Percentiles rank a stretch among this genome's conserved stretches.
These are phyloP conservation scores for Rhopalosiphum maidis DNA, from an alignment of 1,140 invertebrate species.

Conservation along the genomic window DNA sequence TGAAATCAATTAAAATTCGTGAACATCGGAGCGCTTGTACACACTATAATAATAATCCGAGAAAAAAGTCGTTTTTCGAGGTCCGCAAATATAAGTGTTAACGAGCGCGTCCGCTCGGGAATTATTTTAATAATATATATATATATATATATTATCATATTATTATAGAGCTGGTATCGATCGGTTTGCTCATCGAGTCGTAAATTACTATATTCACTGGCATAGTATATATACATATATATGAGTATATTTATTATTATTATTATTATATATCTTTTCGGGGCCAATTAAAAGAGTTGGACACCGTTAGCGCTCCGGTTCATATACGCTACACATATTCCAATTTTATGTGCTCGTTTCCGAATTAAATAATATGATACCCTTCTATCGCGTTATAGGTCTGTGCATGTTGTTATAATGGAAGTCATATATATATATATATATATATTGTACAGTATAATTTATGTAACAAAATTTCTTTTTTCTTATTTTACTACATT, in stretches of 20 bases:
- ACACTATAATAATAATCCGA: neutral
- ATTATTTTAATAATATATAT: neutral
- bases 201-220: neutral
- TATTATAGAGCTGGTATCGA: conserved; percentile 8
- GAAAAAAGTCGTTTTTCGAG: conserved; percentile 47
- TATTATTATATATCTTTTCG: neutral
- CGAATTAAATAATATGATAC: neutral
- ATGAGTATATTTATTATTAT: neutral
- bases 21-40: neutral
- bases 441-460: neutral
- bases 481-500: neutral
- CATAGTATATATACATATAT: neutral
- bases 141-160: neutral
- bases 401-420: neutral
- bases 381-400: neutral
- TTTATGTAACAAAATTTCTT: neutral
- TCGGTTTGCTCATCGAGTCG: neutral
- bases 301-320: neutral
- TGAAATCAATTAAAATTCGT: conserved; percentile 39
- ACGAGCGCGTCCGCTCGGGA: neutral
- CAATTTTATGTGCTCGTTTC: neutral
- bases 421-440: neutral
- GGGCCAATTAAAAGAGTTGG: conserved; percentile 20
- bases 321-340: neutral
- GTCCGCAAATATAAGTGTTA: conserved; percentile 19